Conservation (phyloP, 1,140 invertebrate genomes). For the Capitella teleta region DNA sequence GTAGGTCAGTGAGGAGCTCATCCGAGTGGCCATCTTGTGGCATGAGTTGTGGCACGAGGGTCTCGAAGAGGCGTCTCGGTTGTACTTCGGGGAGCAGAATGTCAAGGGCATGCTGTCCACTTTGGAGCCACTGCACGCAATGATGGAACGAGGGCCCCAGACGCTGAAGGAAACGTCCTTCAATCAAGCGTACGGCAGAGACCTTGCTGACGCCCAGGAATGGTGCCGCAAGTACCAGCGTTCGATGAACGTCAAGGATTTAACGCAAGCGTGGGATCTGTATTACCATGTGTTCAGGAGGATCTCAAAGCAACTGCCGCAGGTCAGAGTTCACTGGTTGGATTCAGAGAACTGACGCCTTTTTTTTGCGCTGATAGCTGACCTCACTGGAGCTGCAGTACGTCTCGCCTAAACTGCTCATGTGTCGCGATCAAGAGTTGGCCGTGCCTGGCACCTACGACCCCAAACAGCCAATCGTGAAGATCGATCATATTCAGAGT, state of each 20-base stretch:
- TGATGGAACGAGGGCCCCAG: constrained; percentile 85
- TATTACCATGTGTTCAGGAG: constrained; percentile 96
- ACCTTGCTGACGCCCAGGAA: constrained; percentile 83
- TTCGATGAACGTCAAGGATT: constrained; percentile 71
- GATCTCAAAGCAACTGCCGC: constrained; percentile 86
- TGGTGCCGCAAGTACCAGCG: constrained; percentile 80
- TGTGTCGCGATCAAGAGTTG: constrained; percentile 81
- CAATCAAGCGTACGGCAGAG: constrained; percentile 71
- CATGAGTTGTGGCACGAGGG: constrained; percentile 99
- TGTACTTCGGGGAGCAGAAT: constrained; percentile 86
- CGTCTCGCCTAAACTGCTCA: constrained; percentile 81
- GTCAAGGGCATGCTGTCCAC: constrained; percentile 90
- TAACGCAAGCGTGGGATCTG: constrained; percentile 97
- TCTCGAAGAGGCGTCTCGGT: constrained; percentile 87
- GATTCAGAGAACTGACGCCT: too few relatives aligned
- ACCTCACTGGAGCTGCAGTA: constrained; percentile 74
- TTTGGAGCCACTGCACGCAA: constrained; percentile 83
- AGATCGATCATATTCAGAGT: constrained; percentile 76
- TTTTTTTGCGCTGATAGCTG: constrained; percentile 25
- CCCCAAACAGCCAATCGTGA: constrained; percentile 71
- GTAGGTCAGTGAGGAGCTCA: constrained; percentile 87
- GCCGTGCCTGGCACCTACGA: constrained; percentile 90
- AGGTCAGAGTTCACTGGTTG: too few relatives aligned
- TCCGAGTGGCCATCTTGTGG: constrained; percentile 96
- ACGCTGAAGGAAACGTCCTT: constrained; percentile 96